Evolutionary conservation across 2,113 vertebrate species (phyloP), one percentile per base, ranked within the genome.

Genomic region (Smithornis capensis): DNA sequence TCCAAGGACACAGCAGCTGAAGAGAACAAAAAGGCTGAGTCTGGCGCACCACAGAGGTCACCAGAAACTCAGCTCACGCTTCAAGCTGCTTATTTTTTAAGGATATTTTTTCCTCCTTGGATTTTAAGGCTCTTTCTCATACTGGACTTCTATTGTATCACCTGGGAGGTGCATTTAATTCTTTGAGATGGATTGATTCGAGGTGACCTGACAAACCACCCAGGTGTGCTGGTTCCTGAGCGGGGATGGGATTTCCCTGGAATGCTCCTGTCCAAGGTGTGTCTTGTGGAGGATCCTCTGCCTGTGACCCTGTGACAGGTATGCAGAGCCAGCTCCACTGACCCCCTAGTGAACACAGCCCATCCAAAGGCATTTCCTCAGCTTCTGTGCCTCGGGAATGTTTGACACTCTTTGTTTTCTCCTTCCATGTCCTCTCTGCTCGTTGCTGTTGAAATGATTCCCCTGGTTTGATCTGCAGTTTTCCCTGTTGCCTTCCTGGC

Each of bases 1-100:
- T 49, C 83, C 87, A 80, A 92, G 94, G 94, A 40, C 90, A 14
- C 44, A 12, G 64, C 23, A 24, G 25, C 35, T 44, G 64, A 76
- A 12, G 12, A 23, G 84, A 83, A 49, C 70, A 59, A 37, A 64
- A 44, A 25, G 57, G 52, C 88, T 53, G 28, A 42, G 18, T 33
- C 23, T 55, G 50, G 45, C 3, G 1, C 37, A 7, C 14, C 6
- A 12, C 37, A 44, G 60, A 59, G 33, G 33, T 62, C 56, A 44
- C 37, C 71, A 45, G 6, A 57, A 85, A 49, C 42, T 18, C 24
- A 37, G 45, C 10, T 67, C 28, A 7, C 9, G 13, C 49, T 16
- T 45, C 44, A 55, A 53, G 31, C 33, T 33, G 38, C 68, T 92
- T 8, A 3, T 25, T 53, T 75, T n/a, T 28, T 7, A 24, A 55